Percentiles rank a stretch among this genome's conserved stretches.
Evolutionary conservation across 2,888 invertebrate species (phyloP).

Genomic region (Spodoptera exigua): DNA sequence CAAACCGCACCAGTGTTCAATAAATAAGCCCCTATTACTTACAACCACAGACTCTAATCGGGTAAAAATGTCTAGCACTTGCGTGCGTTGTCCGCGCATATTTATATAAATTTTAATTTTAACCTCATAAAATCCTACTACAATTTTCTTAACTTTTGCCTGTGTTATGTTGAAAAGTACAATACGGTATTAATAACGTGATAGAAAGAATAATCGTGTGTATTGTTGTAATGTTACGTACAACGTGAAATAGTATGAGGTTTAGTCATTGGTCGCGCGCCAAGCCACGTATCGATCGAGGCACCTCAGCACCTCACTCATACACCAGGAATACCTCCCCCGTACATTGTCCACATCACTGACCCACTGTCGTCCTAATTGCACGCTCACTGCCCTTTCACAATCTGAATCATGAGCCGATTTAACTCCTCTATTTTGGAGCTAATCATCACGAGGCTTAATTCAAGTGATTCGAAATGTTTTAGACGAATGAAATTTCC

Average conservation of each 20-base stretch:
- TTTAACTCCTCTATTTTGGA: slow-evolving; percentile 50
- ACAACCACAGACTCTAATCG: slow-evolving; percentile 37
- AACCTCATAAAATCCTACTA: slow-evolving; percentile 7
- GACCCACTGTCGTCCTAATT: slow-evolving; percentile 74
- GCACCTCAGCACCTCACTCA: slow-evolving; percentile 48
- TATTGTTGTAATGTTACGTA: slow-evolving; percentile 46
- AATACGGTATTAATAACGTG: slow-evolving; percentile 25
- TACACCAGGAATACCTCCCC: slow-evolving; percentile 55
- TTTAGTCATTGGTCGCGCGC: slow-evolving; percentile 65
- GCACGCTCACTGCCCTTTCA: slow-evolving; percentile 71
- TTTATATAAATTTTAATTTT: slow-evolving; percentile 11
- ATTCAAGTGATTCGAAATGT: not conserved
- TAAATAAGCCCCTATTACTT: slow-evolving; percentile 5
- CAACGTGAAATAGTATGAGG: slow-evolving; percentile 48
- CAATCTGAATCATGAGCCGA: slow-evolving; percentile 73
- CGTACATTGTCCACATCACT: slow-evolving; percentile 65
- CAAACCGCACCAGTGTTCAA: slow-evolving; percentile 45
- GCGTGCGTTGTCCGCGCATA: no score
- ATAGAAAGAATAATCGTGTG: slow-evolving; percentile 15
- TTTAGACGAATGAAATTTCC: slow-evolving; percentile 5
- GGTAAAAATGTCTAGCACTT: no score
- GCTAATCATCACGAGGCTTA: slow-evolving; percentile 12
- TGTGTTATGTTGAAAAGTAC: slow-evolving; percentile 19
- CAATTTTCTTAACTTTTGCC: slow-evolving; percentile 1
- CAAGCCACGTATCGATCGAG: slow-evolving; percentile 62